These are phyloP conservation scores for Gallinago solitaria DNA, from an alignment of 2,797 vertebrate species.

Conservation along the genomic window DNA sequence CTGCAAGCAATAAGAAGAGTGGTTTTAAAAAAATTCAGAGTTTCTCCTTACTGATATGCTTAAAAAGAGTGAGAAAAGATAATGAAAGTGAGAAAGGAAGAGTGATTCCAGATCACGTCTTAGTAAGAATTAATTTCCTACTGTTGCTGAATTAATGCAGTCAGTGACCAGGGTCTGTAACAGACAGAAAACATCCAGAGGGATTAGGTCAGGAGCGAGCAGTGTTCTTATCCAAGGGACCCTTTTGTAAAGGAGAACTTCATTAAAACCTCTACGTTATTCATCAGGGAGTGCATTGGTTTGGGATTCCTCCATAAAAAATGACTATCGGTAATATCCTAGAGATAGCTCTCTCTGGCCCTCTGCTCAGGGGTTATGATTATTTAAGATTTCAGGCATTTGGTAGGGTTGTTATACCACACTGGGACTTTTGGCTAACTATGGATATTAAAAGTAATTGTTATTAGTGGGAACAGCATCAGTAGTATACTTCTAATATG, in stretches of 20 bases:
- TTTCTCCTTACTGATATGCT: neutral
- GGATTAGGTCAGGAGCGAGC: neutral
- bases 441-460: neutral
- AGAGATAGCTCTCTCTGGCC: neutral
- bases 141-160: neutral
- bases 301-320: neutral
- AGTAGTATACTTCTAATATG: neutral
- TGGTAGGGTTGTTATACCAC: neutral
- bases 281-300: neutral
- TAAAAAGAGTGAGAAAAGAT: neutral
- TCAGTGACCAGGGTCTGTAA: neutral
- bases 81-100: neutral
- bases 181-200: neutral
- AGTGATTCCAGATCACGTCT: neutral
- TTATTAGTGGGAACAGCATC: neutral
- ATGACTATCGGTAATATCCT: fast-evolving
- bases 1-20: neutral
- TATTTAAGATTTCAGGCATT: neutral
- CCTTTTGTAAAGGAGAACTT: neutral
- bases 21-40: neutral
- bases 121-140: constrained; percentile 9
- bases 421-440: neutral
- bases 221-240: neutral
- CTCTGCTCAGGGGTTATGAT: neutral
- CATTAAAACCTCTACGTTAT: neutral